A percentile compares a stretch with the other conserved stretches of the same genome.
Conservation (phyloP, 2,888 invertebrate genomes). For the Drosophila basisetae region DNA sequence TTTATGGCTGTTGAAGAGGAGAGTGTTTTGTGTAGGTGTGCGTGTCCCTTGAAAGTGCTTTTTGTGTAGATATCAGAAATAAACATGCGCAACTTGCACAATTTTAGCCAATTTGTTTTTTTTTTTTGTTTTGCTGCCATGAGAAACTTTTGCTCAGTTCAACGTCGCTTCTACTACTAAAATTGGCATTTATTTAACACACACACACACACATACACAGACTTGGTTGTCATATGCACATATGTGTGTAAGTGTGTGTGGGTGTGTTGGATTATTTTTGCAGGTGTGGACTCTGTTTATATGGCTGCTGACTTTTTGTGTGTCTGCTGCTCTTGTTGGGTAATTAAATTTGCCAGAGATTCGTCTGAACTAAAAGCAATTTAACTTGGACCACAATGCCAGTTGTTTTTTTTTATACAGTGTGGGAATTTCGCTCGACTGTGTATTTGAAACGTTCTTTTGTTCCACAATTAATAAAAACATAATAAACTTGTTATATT, state of each 20-base stretch:
- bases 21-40: conserved; percentile 3
- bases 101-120: conserved; percentile 66
- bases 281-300: conserved; percentile 35
- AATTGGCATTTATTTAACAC: conserved; percentile 70
- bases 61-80: conserved; percentile 51
- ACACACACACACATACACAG: conserved; percentile 16
- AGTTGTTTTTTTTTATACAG: neutral
- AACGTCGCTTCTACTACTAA: conserved; percentile 34
- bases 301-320: conserved; percentile 8
- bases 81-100: conserved; percentile 57
- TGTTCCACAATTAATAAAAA: neutral
- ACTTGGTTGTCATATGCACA: conserved; percentile 16
- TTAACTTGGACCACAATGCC: neutral
- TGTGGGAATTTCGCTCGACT: neutral
- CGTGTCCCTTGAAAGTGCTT: conserved; percentile 26
- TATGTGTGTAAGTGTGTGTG: neutral
- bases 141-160: conserved; percentile 30
- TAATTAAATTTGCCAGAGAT: conserved; percentile 58
- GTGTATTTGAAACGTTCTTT: neutral
- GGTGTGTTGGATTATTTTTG: conserved; percentile 15
- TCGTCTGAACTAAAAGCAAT: conserved; percentile 8
- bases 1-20: conserved; percentile 50
- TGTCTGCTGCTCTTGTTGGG: conserved; percentile 18
- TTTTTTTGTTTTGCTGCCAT: conserved; percentile 19
- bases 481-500: neutral